A percentile compares a stretch with the other conserved stretches of the same genome.
Evolutionary conservation across 2,113 vertebrate genomes (phyloP).

Genomic region (Petroica traversi): DNA sequence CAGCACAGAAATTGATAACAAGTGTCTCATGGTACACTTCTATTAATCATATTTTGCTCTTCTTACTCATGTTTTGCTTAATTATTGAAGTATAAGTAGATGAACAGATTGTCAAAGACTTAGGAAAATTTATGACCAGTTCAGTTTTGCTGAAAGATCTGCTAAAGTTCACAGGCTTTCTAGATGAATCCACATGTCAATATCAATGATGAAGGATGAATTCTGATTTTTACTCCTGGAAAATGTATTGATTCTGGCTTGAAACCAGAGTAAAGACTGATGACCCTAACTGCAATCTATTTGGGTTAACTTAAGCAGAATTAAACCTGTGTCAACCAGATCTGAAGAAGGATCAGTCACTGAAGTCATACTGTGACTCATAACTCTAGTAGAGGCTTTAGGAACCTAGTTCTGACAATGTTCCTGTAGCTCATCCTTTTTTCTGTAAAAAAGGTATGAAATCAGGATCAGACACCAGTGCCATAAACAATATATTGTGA

Average conservation of each 20-base stretch:
- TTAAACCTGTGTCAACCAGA: background rate
- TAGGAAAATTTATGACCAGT: background rate
- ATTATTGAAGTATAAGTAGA: background rate
- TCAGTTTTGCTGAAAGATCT: background rate
- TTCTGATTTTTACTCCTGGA: background rate
- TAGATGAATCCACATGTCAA: background rate
- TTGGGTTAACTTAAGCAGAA: background rate
- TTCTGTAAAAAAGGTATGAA: background rate
- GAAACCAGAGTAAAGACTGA: background rate
- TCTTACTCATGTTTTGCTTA: background rate
- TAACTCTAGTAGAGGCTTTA: background rate
- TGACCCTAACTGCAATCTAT: background rate
- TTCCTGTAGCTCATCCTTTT: background rate
- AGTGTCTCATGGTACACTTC: background rate
- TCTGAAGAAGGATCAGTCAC: background rate
- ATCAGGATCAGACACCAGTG: background rate
- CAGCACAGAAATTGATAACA: background rate
- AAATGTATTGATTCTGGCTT: background rate
- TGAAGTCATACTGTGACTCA: rapidly evolving
- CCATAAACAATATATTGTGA: background rate
- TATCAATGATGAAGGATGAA: background rate
- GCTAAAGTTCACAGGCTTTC: background rate
- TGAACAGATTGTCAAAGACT: background rate
- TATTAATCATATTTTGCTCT: background rate
- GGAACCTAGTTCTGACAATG: background rate